These are phyloP conservation scores for Quadroppia sp. DNA, from an alignment of 2,888 invertebrate species.

Conservation along the genomic window DNA sequence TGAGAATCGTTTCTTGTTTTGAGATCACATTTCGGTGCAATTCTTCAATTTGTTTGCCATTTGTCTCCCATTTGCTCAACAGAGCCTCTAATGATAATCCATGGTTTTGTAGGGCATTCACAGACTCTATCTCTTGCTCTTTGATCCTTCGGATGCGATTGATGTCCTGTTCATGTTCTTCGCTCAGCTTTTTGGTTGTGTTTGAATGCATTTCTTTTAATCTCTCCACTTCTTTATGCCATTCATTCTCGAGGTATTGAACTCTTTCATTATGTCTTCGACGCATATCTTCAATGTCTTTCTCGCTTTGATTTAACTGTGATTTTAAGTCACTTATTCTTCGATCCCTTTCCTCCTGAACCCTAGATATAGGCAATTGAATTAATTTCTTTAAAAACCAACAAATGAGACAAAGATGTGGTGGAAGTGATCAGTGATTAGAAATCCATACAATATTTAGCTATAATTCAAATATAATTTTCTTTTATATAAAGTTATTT, in stretches of 20 bases:
- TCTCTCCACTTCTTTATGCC: conserved; percentile 45
- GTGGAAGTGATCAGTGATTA: too few species aligned
- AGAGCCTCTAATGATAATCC: conserved; percentile 27
- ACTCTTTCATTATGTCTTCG: conserved; percentile 43
- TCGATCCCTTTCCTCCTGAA: conserved; percentile 43
- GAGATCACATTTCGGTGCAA: conserved; percentile 36
- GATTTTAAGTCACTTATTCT: conserved; percentile 39
- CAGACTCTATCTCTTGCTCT: conserved; percentile 46
- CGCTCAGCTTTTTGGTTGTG: conserved; percentile 39
- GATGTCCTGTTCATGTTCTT: conserved; percentile 47
- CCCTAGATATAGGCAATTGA: conserved; percentile 13
- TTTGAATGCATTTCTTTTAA: conserved; percentile 45
- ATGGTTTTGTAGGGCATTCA: conserved; percentile 34
- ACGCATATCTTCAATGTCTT: conserved; percentile 42
- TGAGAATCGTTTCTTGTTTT: conserved; percentile 42
- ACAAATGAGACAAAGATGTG: too few species aligned
- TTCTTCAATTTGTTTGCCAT: conserved; percentile 40
- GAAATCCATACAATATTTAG: too few species aligned
- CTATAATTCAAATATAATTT: too few species aligned
- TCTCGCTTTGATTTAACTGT: conserved; percentile 39
- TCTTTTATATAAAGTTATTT: too few species aligned
- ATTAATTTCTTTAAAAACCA: neutral
- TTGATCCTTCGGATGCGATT: conserved; percentile 45
- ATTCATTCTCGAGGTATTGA: conserved; percentile 43
- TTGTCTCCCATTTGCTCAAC: conserved; percentile 41